Conservation (phyloP, 2,888 invertebrate species). For the Trachelus troglodyta region DNA sequence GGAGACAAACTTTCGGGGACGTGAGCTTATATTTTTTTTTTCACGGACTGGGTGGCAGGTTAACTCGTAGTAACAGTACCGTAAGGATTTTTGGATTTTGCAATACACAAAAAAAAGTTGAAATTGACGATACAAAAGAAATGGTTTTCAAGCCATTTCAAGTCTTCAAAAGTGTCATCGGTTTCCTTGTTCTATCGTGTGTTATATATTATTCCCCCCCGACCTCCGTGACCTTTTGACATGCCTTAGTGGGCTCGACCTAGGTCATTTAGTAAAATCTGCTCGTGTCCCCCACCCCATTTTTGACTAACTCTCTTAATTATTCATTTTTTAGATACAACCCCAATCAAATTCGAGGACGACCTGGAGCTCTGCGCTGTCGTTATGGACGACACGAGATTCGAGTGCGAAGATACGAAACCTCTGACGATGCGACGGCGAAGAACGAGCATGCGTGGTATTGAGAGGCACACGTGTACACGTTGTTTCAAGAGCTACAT, state of each 20-base stretch:
- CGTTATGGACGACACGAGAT: constrained; percentile 1
- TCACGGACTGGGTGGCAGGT: background rate
- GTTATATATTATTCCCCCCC: background rate
- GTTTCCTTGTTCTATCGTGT: background rate
- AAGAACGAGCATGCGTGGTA: constrained; percentile 23
- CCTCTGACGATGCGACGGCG: constrained; percentile 29
- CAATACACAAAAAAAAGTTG: background rate
- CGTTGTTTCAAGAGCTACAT: constrained; percentile 57
- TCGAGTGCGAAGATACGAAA: constrained; percentile 29
- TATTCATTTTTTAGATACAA: constrained; percentile 19
- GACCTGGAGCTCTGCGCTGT: constrained; percentile 22
- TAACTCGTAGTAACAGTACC: background rate
- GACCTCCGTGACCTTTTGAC: background rate
- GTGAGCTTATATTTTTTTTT: background rate
- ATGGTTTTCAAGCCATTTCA: background rate
- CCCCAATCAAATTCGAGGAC: constrained; percentile 22
- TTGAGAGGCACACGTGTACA: constrained; percentile 49
- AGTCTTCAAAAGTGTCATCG: background rate
- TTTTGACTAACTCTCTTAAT: constrained; percentile 15
- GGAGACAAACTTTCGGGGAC: background rate
- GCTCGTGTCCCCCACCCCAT: constrained; percentile 12
- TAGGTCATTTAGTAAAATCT: background rate
- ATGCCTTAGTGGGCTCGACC: background rate
- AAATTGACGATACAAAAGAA: background rate
- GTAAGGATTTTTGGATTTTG: background rate